phyloP scores from a whole-genome alignment of 2,797 vertebrate genomes.

The Pterois miles region DNA sequence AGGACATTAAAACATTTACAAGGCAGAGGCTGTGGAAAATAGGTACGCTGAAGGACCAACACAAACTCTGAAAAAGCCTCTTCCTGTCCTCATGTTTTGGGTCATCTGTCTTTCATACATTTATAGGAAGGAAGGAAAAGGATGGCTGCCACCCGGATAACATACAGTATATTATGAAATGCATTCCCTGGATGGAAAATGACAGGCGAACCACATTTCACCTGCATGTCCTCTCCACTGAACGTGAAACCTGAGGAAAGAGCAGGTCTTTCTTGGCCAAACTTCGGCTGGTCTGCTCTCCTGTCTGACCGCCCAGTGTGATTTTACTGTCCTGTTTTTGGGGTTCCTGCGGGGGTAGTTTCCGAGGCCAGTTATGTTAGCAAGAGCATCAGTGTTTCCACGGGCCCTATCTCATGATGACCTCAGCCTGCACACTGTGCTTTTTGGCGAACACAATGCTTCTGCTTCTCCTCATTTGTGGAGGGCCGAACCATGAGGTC shows the following conservation, averaged over 20 bases:
- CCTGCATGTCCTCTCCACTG: conserved; percentile 39
- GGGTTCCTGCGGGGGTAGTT: conserved; percentile 70
- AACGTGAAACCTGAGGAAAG: conserved; percentile 35
- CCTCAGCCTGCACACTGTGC: conserved; percentile 75
- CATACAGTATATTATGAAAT: conserved; percentile 41
- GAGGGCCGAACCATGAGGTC: conserved; percentile 73
- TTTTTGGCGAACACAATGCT: conserved; percentile 65
- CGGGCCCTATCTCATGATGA: conserved; percentile 80
- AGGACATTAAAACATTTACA: conserved; percentile 67
- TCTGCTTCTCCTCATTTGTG: conserved; percentile 76
- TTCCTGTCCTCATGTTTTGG: conserved; percentile 39
- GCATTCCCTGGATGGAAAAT: conserved; percentile 31
- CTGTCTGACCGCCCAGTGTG: conserved; percentile 66
- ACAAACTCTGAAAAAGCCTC: conserved; percentile 35
- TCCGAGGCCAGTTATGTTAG: conserved; percentile 72
- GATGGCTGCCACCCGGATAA: conserved; percentile 5
- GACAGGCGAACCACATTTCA: conserved; percentile 34
- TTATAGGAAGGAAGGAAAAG: conserved; percentile 35
- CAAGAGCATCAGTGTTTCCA: conserved; percentile 84
- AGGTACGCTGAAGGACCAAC: conserved; percentile 48
- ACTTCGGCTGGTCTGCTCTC: conserved; percentile 33
- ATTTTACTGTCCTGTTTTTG: conserved; percentile 78
- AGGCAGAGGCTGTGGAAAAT: conserved; percentile 52
- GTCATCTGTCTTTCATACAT: conserved; percentile 45
- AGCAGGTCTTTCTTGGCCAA: conserved; percentile 52